phyloP scores from a whole-genome alignment of 2,888 invertebrate genomes.

The Nesidiocoris tenuis region DNA sequence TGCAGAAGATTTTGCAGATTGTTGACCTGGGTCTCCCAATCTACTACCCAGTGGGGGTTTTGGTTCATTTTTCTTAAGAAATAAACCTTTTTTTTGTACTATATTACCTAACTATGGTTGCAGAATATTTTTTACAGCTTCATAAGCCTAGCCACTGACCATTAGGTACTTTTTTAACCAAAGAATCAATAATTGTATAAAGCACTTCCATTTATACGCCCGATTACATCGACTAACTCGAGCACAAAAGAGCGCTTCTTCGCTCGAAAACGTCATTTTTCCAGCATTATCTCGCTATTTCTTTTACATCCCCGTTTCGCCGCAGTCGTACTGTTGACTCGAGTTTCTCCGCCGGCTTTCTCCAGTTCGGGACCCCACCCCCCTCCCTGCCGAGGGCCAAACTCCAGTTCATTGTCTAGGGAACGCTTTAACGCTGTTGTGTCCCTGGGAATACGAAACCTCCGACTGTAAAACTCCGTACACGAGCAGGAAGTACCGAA shows the following conservation, averaged over 20 bases:
- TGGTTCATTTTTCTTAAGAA: no score
- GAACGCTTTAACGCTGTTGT: background rate
- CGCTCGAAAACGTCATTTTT: background rate
- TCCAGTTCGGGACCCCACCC: background rate
- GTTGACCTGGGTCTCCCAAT: no score
- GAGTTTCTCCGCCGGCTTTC: background rate
- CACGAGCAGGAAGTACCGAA: background rate
- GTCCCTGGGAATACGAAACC: background rate
- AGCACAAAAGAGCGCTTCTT: no score
- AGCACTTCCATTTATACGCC: background rate
- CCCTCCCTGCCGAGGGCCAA: background rate
- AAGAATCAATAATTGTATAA: no score
- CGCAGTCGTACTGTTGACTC: background rate
- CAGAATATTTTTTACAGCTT: no score
- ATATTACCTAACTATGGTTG: no score
- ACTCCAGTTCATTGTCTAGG: background rate
- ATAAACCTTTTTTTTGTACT: no score
- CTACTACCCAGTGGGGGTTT: no score
- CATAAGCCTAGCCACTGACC: no score
- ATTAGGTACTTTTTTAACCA: no score
- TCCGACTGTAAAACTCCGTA: background rate
- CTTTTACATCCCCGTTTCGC: background rate
- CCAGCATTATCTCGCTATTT: background rate
- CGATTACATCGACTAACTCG: background rate
- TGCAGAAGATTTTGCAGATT: no score